Conservation (phyloP, 2,113 vertebrate genomes). For the Dromas ardeola region DNA sequence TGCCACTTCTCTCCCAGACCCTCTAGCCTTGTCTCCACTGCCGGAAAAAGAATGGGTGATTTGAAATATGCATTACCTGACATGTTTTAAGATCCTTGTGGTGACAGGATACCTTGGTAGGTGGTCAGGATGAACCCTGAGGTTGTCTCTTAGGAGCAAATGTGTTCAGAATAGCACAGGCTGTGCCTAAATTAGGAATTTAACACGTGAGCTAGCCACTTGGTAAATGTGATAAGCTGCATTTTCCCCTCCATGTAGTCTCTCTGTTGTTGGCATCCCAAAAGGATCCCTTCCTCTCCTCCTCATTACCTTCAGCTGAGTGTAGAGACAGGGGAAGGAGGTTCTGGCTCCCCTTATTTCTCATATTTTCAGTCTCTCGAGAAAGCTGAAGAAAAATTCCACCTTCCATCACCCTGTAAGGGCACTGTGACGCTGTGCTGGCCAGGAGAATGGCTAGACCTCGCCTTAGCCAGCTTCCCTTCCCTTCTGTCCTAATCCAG, state of each 20-base stretch:
- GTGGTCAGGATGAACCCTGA: neutral
- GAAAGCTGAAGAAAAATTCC: neutral
- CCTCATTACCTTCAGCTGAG: neutral
- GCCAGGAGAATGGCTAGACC: rapidly evolving
- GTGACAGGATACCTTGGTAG: neutral
- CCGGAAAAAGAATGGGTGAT: neutral
- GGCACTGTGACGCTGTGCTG: neutral
- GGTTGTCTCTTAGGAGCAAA: neutral
- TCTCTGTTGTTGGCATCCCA: neutral
- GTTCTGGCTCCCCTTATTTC: neutral
- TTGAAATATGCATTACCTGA: neutral
- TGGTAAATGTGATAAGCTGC: neutral
- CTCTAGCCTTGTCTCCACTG: neutral
- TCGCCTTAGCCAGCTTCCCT: neutral
- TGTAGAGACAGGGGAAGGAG: neutral
- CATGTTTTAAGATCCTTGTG: neutral
- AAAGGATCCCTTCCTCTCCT: neutral
- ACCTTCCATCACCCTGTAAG: neutral
- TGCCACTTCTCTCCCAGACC: neutral
- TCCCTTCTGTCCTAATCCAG: neutral
- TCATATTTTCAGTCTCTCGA: rapidly evolving
- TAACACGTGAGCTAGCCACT: neutral
- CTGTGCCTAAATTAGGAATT: neutral
- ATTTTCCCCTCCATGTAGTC: rapidly evolving
- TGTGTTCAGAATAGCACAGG: neutral